phyloP scores from a whole-genome alignment of 2,797 vertebrate genomes.

The Gobionotothen gibberifrons region DNA sequence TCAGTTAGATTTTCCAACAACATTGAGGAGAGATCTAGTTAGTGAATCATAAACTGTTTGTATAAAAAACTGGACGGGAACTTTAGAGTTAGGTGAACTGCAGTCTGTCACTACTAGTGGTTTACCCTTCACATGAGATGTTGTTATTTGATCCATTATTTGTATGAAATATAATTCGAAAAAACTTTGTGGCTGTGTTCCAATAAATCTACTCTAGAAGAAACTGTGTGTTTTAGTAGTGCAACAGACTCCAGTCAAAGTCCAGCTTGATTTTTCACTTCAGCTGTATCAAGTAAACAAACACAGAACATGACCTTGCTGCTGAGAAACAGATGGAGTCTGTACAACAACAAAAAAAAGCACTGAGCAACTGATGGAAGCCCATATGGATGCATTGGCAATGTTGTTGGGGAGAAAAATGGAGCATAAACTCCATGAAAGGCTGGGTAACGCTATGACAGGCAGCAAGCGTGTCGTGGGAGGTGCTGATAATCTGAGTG shows the following conservation, averaged over 20 bases:
- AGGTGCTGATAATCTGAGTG: constrained; percentile 35
- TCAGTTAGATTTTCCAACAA: background rate
- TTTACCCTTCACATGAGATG: background rate
- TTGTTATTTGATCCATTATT: background rate
- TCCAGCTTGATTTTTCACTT: constrained; percentile 43
- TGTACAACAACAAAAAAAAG: constrained; percentile 43
- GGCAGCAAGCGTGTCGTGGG: constrained; percentile 21
- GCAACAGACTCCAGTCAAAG: constrained; percentile 12
- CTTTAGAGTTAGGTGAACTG: background rate
- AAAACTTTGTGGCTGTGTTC: background rate
- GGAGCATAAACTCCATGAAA: constrained; percentile 13
- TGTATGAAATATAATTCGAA: background rate
- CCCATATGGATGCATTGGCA: constrained; percentile 42
- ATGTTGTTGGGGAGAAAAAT: constrained; percentile 5
- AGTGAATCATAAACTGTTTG: background rate
- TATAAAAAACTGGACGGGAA: too few relatives aligned
- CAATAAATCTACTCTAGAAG: background rate
- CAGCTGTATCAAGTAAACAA: constrained; percentile 42
- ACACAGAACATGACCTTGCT: constrained; percentile 58
- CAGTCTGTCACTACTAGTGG: background rate
- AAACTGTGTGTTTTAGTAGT: background rate
- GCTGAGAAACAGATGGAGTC: constrained; percentile 53
- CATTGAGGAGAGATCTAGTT: background rate
- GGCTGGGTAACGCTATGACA: constrained; percentile 22
- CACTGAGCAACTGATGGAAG: constrained; percentile 31